Base-by-base conservation (phyloP, 1,140 invertebrate genomes). In the Subanguina moxae region DNA sequence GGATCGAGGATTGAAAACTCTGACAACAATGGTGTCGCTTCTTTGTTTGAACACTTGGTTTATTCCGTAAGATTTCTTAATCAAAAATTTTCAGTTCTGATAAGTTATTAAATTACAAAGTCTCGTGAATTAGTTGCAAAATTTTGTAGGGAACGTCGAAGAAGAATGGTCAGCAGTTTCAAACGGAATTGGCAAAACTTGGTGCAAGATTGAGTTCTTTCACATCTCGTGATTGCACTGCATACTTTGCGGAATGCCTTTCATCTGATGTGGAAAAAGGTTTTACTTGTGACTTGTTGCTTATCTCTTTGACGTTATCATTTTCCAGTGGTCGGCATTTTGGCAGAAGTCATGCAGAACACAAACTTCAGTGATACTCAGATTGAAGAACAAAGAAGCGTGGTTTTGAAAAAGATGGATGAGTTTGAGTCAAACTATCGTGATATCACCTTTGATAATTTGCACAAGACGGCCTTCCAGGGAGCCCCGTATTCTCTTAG, bases 31-130 rank as follows among this genome's bases (percentile, higher is more conserved):
- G 96, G 96, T 64, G 93, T 96, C 48, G 94, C 95, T n/a, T 93
- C 97, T 85, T 97, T 98, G 79, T 87, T 98, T 83, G 96, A 99
- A 85, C 94, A 98, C 82, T 97, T 99, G 93, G 91, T 94, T 65
- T 98, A 98, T 83, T 98, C 97, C 85, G 89, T 90, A 84, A 17
- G 0, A 11, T 5, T 71, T 38, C 11, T 38, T 38, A 3, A 38
- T 3, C 11, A 3, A 38, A 38, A 38, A 11, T 11, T 38, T 38
- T 5, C 3, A 38, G 3, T 38, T 38, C 32, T 38, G 11, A 11
- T 11, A 38, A 5, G 32, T 38, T 38, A 38, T 11, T 38, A 11
- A 38, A 11, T 38, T 38, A 11, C 3, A 3, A 38, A n/a, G 11
- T 38, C 3, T 38, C 3, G 32, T 38, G 3, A 38, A 5, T 38